phyloP scores from a whole-genome alignment of 2,888 invertebrate species.

The Drosophila robusta region DNA sequence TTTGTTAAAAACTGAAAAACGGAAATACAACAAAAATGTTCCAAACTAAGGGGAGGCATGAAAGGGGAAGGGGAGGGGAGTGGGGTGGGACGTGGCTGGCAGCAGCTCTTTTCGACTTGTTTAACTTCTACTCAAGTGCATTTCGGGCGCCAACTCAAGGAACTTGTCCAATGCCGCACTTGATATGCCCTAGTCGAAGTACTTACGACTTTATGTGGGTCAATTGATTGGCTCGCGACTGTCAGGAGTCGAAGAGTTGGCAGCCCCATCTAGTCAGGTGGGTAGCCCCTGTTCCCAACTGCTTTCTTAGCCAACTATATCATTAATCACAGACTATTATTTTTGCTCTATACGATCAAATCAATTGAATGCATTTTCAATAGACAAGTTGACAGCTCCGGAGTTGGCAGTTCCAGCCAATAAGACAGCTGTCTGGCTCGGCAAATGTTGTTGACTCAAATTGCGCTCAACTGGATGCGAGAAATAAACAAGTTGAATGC shows the following conservation, averaged over 20 bases:
- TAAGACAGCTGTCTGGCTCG: background rate
- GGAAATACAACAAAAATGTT: slow-evolving; percentile 70
- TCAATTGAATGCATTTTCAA: no score
- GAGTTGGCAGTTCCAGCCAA: background rate
- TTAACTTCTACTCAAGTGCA: slow-evolving; percentile 74
- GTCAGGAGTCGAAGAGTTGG: background rate
- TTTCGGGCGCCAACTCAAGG: slow-evolving; percentile 28
- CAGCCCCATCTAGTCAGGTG: background rate
- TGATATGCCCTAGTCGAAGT: slow-evolving; percentile 15
- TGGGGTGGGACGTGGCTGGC: slow-evolving; percentile 15
- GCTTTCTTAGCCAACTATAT: background rate
- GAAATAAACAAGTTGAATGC: background rate
- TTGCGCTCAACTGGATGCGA: background rate
- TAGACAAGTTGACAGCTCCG: background rate
- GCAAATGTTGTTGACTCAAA: background rate
- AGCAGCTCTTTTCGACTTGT: slow-evolving; percentile 61
- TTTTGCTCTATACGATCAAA: background rate
- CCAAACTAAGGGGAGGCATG: slow-evolving; percentile 4
- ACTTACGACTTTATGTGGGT: background rate
- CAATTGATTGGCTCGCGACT: background rate
- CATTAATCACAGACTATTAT: background rate
- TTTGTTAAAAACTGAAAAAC: slow-evolving; percentile 77
- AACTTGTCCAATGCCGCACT: slow-evolving; percentile 12
- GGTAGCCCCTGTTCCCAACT: no score
- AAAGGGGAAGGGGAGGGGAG: no score